phyloP scores from a whole-genome alignment of 2,888 invertebrate species.

The Achlya flavicornis region DNA sequence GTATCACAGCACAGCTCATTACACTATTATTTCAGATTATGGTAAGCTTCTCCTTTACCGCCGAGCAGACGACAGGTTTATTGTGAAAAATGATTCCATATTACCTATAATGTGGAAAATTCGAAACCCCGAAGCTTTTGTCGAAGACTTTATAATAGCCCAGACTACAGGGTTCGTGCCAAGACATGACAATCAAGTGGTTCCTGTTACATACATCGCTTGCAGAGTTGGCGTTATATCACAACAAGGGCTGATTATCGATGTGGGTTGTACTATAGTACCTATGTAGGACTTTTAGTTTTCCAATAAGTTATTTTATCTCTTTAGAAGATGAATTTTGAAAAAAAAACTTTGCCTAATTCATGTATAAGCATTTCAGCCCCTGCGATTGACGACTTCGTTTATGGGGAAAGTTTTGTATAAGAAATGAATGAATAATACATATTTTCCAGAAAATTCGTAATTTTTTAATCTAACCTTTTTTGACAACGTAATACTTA shows the following conservation, averaged over 20 bases:
- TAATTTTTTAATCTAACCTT: no score
- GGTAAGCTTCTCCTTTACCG: slow-evolving; percentile 81
- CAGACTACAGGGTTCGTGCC: slow-evolving; percentile 68
- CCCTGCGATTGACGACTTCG: no score
- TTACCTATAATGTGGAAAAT: slow-evolving; percentile 84
- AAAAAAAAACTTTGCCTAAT: no score
- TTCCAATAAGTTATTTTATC: no score
- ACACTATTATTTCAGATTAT: slow-evolving; percentile 62
- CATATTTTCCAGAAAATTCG: no score
- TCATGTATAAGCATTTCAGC: no score
- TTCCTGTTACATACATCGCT: slow-evolving; percentile 79
- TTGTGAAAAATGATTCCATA: slow-evolving; percentile 82
- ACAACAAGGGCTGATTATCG: slow-evolving; percentile 65
- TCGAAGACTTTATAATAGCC: slow-evolving; percentile 75
- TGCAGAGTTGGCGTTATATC: slow-evolving; percentile 68
- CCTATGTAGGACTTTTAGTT: neutral
- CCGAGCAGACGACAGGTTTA: slow-evolving; percentile 74
- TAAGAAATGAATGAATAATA: no score
- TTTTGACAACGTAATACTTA: no score
- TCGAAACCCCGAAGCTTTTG: slow-evolving; percentile 62
- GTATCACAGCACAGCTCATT: neutral
- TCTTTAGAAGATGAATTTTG: no score
- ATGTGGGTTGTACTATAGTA: slow-evolving; percentile 59
- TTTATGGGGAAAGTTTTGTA: no score
- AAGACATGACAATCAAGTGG: slow-evolving; percentile 72